Conservation (phyloP, 2,888 invertebrate species). For the Sarcophaga subvicina region DNA sequence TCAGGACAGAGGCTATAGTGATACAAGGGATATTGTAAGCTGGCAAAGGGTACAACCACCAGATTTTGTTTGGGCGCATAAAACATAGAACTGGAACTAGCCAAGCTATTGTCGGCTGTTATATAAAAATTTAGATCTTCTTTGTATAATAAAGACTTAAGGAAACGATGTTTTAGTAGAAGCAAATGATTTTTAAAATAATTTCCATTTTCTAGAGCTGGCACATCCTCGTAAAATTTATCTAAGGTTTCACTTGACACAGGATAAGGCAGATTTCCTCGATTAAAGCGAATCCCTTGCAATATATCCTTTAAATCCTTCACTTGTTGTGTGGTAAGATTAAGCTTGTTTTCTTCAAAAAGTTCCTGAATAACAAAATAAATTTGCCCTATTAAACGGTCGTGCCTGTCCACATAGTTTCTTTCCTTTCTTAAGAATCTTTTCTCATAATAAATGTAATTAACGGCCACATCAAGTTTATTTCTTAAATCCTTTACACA, state of each 20-base stretch:
- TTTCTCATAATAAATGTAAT: slow-evolving; percentile 71
- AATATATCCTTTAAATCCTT: background rate
- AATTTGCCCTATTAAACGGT: background rate
- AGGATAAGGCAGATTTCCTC: slow-evolving; percentile 8
- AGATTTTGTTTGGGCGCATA: slow-evolving; percentile 73
- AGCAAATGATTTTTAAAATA: slow-evolving; percentile 40
- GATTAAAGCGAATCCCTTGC: background rate
- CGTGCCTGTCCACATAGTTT: no score
- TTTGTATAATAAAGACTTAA: no score
- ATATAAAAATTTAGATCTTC: background rate
- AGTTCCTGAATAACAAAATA: background rate
- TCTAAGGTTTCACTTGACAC: background rate
- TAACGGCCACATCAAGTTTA: slow-evolving; percentile 74
- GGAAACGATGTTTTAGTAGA: no score
- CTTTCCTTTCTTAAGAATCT: slow-evolving; percentile 53
- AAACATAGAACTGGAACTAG: slow-evolving; percentile 71
- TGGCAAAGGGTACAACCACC: slow-evolving; percentile 75
- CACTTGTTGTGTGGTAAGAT: background rate
- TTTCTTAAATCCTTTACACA: slow-evolving; percentile 74
- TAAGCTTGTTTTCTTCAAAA: background rate
- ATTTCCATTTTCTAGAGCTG: background rate
- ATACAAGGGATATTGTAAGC: slow-evolving; percentile 74
- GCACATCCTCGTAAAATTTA: background rate
- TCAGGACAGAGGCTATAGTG: slow-evolving; percentile 71
- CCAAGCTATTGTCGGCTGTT: slow-evolving; percentile 33